These are phyloP conservation scores for Ascidia mentula DNA, from an alignment of 23 tunicate genomes.

Conservation along the genomic window DNA sequence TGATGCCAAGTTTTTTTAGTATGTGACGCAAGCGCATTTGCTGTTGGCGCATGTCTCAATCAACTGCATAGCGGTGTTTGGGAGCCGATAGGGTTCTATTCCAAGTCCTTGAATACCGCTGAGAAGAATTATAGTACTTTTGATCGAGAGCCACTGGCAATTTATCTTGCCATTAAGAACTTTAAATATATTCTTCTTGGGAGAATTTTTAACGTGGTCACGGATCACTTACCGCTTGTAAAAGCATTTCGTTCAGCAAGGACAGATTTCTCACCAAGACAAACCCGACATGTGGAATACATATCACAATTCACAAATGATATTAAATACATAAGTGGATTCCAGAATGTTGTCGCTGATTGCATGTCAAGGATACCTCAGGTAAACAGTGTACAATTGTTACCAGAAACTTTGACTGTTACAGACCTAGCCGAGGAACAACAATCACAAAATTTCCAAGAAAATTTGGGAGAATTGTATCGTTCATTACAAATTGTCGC, in stretches of 20 bases:
- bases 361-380: constrained; percentile 4
- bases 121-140: constrained; percentile 10
- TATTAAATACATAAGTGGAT: constrained; percentile 5
- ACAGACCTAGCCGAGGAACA: background rate
- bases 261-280: constrained; percentile 5
- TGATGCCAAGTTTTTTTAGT: background rate
- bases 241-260: constrained; percentile 10
- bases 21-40: background rate
- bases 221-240: constrained; percentile 18
- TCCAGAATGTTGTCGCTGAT: constrained; percentile 10
- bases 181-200: constrained; percentile 15
- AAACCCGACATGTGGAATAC: constrained; percentile 18
- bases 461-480: background rate
- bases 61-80: constrained; percentile 7
- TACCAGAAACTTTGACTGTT: background rate
- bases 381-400: background rate
- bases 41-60: constrained; percentile 2
- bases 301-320: constrained; percentile 4
- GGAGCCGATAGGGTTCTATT: background rate
- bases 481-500: background rate
- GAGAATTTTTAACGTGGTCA: constrained; percentile 10
- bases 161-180: background rate
- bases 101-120: background rate
- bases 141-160: constrained; percentile 19
- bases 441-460: background rate